These are phyloP conservation scores for Corythoichthys haematopterus DNA, from an alignment of 2,113 vertebrate species.

Conservation along the genomic window DNA sequence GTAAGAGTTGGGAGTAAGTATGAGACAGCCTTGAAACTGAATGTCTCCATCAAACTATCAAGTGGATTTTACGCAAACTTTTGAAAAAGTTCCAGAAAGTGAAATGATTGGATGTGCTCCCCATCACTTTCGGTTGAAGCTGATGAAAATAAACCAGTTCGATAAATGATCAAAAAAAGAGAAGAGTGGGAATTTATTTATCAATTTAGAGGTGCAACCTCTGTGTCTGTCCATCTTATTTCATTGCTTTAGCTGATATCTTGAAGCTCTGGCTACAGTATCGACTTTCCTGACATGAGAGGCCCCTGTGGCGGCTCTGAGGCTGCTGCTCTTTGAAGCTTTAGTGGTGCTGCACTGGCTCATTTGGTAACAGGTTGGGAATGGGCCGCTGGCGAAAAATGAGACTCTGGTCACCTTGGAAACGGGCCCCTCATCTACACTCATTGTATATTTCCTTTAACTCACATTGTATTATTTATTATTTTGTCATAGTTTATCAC, in stretches of 20 bases:
- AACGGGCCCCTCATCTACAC: slow-evolving; percentile 67
- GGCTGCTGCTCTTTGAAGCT: slow-evolving; percentile 78
- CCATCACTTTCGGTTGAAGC: slow-evolving; percentile 21
- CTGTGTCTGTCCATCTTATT: slow-evolving; percentile 32
- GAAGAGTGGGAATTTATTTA: not conserved
- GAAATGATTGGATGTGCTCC: slow-evolving; percentile 39
- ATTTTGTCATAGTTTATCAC: slow-evolving; percentile 20
- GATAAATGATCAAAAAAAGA: slow-evolving; percentile 20
- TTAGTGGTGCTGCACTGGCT: slow-evolving; percentile 61
- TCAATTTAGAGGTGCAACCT: slow-evolving; percentile 8
- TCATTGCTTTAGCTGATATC: slow-evolving; percentile 42
- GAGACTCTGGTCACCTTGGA: slow-evolving; percentile 82
- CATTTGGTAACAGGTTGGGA: slow-evolving; percentile 97
- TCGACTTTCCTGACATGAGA: slow-evolving; percentile 84
- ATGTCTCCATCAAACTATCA: slow-evolving; percentile 48
- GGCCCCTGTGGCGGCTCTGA: slow-evolving; percentile 70
- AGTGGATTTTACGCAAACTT: slow-evolving; percentile 63
- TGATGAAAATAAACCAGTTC: slow-evolving; percentile 25
- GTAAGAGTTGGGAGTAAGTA: slow-evolving; percentile 31
- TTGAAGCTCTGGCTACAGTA: slow-evolving; percentile 61
- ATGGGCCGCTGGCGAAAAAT: slow-evolving; percentile 84
- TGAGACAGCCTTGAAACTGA: slow-evolving; percentile 36
- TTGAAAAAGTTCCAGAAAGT: slow-evolving; percentile 50
- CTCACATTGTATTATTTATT: not conserved
- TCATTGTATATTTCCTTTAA: slow-evolving; percentile 60